Conservation (phyloP, 2,888 invertebrate genomes). For the Drosophila pegasa region DNA sequence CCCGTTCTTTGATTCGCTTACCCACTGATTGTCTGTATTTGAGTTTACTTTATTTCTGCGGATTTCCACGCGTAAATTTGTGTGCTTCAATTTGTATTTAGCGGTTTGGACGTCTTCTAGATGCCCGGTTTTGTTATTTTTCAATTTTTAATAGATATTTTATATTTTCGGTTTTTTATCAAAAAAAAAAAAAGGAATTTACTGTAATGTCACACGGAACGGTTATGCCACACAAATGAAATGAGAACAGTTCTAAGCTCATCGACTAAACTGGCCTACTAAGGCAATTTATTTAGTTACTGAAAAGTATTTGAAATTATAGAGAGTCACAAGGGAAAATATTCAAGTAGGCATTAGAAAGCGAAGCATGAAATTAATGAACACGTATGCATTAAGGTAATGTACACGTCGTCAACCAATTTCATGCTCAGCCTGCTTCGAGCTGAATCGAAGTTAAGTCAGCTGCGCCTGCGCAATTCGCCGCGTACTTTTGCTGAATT, state of each 20-base stretch:
- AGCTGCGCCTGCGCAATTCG: constrained; percentile 1
- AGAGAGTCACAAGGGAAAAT: too few relatives aligned
- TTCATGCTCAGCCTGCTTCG: too few relatives aligned
- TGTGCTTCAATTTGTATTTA: neutral
- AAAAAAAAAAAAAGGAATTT: constrained; percentile 8
- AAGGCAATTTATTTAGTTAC: too few relatives aligned
- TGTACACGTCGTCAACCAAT: too few relatives aligned
- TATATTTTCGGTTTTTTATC: neutral
- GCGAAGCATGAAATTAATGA: too few relatives aligned
- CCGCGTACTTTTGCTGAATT: neutral
- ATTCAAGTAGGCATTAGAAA: too few relatives aligned
- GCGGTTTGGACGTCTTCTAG: neutral
- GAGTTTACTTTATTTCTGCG: neutral
- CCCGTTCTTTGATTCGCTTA: neutral
- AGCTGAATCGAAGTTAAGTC: too few relatives aligned
- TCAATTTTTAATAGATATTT: neutral
- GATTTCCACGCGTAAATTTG: neutral
- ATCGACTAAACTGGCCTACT: neutral
- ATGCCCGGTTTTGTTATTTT: too few relatives aligned
- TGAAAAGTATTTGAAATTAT: too few relatives aligned
- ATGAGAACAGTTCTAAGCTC: neutral
- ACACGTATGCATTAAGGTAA: too few relatives aligned
- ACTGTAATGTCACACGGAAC: neutral
- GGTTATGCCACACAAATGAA: neutral
- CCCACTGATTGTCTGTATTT: neutral